A percentile compares a stretch with the other conserved stretches of the same genome.
These are phyloP conservation scores for Serranus cabrilla DNA, from an alignment of 2,797 vertebrate genomes.

Conservation along the genomic window DNA sequence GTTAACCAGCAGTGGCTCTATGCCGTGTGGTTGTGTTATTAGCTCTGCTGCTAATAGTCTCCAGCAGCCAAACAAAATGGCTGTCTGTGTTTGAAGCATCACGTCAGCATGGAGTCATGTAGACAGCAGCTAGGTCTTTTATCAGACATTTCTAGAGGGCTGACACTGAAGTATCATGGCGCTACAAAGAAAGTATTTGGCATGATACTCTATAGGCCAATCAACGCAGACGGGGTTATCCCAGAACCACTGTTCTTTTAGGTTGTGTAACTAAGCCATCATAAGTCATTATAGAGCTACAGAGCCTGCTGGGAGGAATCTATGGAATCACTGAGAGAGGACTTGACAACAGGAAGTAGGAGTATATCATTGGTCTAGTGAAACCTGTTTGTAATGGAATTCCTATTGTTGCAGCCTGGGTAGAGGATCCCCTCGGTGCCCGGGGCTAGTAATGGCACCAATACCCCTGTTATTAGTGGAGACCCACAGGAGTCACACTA, in stretches of 20 bases:
- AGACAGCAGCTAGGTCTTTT: conserved; percentile 59
- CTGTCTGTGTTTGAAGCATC: conserved; percentile 42
- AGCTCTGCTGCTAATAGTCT: conserved; percentile 3
- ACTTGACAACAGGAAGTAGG: conserved; percentile 76
- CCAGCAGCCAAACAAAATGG: conserved; percentile 39
- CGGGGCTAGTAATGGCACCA: conserved; percentile 75
- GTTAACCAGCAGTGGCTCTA: too few species aligned
- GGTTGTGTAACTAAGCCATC: conserved; percentile 75
- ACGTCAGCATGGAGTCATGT: conserved; percentile 68
- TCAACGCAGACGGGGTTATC: conserved; percentile 62
- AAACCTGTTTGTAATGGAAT: conserved; percentile 85
- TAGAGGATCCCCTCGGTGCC: conserved; percentile 79
- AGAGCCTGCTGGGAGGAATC: conserved; percentile 74
- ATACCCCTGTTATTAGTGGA: conserved; percentile 58
- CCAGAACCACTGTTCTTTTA: conserved; percentile 60
- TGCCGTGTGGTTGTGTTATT: conserved; percentile 3
- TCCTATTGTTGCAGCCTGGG: conserved; percentile 71
- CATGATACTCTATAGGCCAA: conserved; percentile 72
- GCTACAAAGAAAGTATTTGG: conserved; percentile 73
- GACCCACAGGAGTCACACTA: conserved; percentile 36
- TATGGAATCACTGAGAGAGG: conserved; percentile 70
- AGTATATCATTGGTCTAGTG: conserved; percentile 68
- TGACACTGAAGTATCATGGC: conserved; percentile 72
- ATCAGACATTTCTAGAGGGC: conserved; percentile 76
- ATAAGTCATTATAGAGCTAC: conserved; percentile 62